Evolutionary conservation across 2,797 vertebrate genomes (phyloP).

Genomic region (Eulemur albifrons): DNA sequence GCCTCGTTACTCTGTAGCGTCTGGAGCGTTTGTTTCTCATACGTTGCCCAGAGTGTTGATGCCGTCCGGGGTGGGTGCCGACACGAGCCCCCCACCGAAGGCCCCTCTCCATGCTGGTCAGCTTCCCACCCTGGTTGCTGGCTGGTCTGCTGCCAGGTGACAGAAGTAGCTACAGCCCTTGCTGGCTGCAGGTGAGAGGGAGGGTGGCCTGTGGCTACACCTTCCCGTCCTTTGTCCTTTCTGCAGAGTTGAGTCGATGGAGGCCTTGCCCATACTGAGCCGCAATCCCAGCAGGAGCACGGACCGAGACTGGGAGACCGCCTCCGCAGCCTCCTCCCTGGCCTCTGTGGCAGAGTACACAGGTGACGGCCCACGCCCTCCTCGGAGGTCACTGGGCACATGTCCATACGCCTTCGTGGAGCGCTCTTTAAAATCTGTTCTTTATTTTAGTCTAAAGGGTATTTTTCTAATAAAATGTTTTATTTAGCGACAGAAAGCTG

Average conservation of each 20-base stretch:
- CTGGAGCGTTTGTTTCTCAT: not conserved
- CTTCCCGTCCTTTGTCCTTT: not conserved
- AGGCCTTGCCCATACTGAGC: slow-evolving; percentile 92
- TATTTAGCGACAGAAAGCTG: not conserved
- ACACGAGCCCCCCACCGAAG: rapidly evolving
- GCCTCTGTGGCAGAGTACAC: slow-evolving; percentile 98
- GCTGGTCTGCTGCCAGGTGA: not conserved
- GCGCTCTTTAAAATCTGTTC: not conserved
- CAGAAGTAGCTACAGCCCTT: not conserved
- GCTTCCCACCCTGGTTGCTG: not conserved
- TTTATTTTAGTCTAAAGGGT: not conserved
- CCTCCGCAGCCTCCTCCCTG: slow-evolving; percentile 96
- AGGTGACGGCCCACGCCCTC: slow-evolving; percentile 79
- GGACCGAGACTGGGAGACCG: slow-evolving; percentile 98
- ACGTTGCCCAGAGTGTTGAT: rapidly evolving
- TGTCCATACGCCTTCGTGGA: rapidly evolving
- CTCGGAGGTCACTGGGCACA: rapidly evolving
- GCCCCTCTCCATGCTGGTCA: too few relatives aligned
- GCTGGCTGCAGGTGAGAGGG: not conserved
- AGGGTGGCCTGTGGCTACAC: not conserved
- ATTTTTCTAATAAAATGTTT: not conserved
- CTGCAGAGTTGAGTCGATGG: slow-evolving; percentile 90
- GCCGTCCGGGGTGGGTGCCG: rapidly evolving
- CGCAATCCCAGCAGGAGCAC: slow-evolving; percentile 93
- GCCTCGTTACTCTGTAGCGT: too few relatives aligned